These are phyloP conservation scores for Tenthredo scrophulariae DNA, from an alignment of 2,888 invertebrate genomes.

Conservation along the genomic window DNA sequence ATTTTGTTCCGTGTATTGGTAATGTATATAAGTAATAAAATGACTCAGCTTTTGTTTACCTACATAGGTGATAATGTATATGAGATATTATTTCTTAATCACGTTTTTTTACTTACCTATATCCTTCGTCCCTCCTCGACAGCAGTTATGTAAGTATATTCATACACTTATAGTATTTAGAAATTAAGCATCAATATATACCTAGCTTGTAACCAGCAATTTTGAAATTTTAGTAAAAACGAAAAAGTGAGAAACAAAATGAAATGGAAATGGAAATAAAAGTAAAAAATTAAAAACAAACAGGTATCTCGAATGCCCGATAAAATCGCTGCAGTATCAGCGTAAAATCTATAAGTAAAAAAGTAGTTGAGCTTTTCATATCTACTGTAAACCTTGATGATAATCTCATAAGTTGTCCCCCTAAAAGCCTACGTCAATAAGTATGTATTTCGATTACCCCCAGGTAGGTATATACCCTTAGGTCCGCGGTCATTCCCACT, in stretches of 20 bases:
- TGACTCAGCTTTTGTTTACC: neutral
- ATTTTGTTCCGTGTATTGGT: neutral
- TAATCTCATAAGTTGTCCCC: neutral
- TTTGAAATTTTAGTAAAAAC: neutral
- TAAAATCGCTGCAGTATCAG: neutral
- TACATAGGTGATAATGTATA: neutral
- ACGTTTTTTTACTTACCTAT: slow-evolving; percentile 7
- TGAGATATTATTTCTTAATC: neutral
- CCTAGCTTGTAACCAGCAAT: neutral
- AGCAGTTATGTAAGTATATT: neutral
- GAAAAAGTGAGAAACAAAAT: neutral
- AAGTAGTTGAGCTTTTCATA: slow-evolving; percentile 1
- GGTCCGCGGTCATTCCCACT: neutral
- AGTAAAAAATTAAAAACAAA: neutral
- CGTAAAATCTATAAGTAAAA: neutral
- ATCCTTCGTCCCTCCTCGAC: neutral
- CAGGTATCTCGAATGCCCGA: neutral
- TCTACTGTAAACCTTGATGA: neutral
- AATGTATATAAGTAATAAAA: neutral
- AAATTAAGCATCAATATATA: neutral
- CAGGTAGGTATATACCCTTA: neutral
- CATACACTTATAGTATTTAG: neutral
- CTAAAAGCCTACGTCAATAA: neutral
- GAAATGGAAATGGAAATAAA: neutral
- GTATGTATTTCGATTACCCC: neutral